Percentiles rank a stretch among this genome's conserved stretches.
Conservation (phyloP, 2,797 vertebrate genomes). For the Enteromius paludinosus region DNA sequence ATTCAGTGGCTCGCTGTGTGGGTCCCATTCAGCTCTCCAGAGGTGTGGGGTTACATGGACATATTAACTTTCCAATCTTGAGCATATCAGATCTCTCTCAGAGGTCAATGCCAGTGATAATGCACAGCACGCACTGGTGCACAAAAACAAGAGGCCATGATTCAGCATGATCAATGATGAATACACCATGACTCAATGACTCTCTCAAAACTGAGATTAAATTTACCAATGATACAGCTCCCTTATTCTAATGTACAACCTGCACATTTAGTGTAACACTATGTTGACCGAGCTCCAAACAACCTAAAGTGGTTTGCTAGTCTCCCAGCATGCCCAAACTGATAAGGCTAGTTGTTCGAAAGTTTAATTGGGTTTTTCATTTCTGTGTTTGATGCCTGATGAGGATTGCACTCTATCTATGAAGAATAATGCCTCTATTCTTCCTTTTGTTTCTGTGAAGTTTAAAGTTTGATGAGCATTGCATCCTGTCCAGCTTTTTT, state of each 20-base stretch:
- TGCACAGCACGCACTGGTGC: conserved; percentile 36
- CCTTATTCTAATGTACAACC: background rate
- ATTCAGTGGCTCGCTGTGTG: conserved; percentile 54
- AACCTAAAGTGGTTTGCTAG: background rate
- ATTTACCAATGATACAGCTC: conserved; percentile 7
- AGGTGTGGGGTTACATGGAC: conserved; percentile 69
- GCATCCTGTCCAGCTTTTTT: conserved; percentile 20
- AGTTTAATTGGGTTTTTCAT: background rate
- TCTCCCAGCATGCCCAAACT: background rate
- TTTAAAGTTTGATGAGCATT: conserved; percentile 41
- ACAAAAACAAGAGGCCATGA: conserved; percentile 48
- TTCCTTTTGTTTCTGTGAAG: background rate
- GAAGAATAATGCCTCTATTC: conserved; percentile 27
- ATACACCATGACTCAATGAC: conserved; percentile 36
- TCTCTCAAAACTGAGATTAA: conserved; percentile 16
- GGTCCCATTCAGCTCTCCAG: conserved; percentile 27
- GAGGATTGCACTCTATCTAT: conserved; percentile 27
- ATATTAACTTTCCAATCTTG: conserved; percentile 66
- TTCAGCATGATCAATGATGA: conserved; percentile 50
- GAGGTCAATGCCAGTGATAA: conserved; percentile 55
- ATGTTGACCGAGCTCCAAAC: background rate
- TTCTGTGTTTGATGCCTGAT: background rate
- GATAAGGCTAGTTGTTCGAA: background rate
- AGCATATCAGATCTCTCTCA: conserved; percentile 54
- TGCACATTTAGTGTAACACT: background rate